Base-by-base conservation (phyloP, 2,113 vertebrate genomes). In the Nibea coibor region DNA sequence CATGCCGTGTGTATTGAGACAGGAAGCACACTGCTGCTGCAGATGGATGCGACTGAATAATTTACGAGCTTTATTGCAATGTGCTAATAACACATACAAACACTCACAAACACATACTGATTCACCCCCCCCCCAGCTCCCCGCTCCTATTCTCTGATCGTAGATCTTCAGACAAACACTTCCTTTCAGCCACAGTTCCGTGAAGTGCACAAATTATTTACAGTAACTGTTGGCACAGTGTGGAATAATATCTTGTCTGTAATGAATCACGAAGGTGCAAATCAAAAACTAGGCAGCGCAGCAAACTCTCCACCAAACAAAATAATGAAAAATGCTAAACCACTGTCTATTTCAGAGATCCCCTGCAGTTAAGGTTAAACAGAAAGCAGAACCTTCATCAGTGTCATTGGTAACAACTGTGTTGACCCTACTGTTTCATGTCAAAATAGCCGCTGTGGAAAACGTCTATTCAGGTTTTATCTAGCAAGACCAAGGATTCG, bases 41-140 rank as follows among this genome's bases (percentile, higher is more conserved):
- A 90, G 88, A 79, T 63, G 84, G 87, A 85, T 64, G 4, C 61
- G 47, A n/a, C 74, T 93, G 85, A 91, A 90, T 91, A 69, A 91
- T 90, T 75, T 16, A 90, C 79, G 31, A 82, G 72, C 7, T 84
- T 75, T 62, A 86, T 82, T 63, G 74, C 76, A 53, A 78, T 48
- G 68, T 81, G 86, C 82, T 81, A 83, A 89, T 81, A 75, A 72
- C 42, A 66, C 53, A n/a, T 71, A 72, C 50, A 71, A 31, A 73
- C 15, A 47, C 7, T 10, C 68, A 62, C 39, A 72, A 26, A 67
- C 24, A 42, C 10, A 58, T 9, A 2, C 66, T n/a, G 42, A 1
- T 8, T 19, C 35, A 31, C 20, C 63, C 67, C 64, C 67, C n/a
- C n/a, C n/a, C n/a, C n/a, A n/a, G n/a, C n/a, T n/a, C n/a, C n/a